Percentiles rank a stretch among this genome's conserved stretches.
Evolutionary conservation across 2,888 invertebrate genomes (phyloP).

Genomic region (Venustoraphidia nigricollis): DNA sequence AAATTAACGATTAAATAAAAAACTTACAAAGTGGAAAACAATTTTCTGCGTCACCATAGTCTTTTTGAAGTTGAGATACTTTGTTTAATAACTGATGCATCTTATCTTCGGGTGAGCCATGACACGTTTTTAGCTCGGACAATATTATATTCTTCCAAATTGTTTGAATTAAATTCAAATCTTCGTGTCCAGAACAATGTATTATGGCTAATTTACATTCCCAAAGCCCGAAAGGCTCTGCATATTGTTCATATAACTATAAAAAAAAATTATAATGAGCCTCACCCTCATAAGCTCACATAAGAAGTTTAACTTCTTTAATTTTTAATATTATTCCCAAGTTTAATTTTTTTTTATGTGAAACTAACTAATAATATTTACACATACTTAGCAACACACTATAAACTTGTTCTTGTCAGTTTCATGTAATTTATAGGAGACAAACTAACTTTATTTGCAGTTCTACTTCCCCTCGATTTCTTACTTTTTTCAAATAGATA

Average conservation of each 20-base stretch:
- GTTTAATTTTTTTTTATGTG: too few species aligned
- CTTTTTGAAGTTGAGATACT: slow-evolving; percentile 57
- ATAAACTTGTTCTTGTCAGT: too few species aligned
- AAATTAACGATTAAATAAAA: not conserved
- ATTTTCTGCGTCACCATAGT: slow-evolving; percentile 66
- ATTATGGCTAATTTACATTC: slow-evolving; percentile 91
- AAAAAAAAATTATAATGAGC: too few species aligned
- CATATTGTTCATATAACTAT: slow-evolving; percentile 79
- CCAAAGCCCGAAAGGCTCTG: slow-evolving; percentile 77
- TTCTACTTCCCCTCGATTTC: too few species aligned
- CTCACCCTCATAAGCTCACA: too few species aligned
- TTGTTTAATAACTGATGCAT: slow-evolving; percentile 58
- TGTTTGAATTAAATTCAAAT: slow-evolving; percentile 71
- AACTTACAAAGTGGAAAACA: slow-evolving; percentile 74
- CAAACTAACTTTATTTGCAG: too few species aligned
- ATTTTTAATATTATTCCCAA: too few species aligned
- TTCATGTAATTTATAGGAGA: too few species aligned
- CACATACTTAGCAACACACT: too few species aligned
- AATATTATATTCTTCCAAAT: slow-evolving; percentile 80
- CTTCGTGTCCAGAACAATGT: slow-evolving; percentile 86
- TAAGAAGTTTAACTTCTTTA: too few species aligned
- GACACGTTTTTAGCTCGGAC: slow-evolving; percentile 37
- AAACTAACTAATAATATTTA: too few species aligned
- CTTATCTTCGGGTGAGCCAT: slow-evolving; percentile 35
- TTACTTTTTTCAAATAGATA: too few species aligned